Conservation (phyloP, 2,888 invertebrate genomes). For the Dryomyza anilis region DNA sequence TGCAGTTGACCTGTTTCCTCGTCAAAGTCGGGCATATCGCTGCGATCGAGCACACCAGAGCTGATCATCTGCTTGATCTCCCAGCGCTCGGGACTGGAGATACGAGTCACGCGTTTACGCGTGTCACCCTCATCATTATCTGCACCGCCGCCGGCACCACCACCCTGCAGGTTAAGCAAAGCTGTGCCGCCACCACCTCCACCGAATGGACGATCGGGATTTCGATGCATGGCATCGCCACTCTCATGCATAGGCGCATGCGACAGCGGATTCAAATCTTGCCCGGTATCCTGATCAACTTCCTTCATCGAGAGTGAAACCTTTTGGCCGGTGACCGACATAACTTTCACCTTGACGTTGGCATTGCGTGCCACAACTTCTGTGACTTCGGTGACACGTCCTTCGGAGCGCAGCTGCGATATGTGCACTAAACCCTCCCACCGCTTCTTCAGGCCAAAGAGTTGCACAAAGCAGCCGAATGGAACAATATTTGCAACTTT, state of each 20-base stretch:
- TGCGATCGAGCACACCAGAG: constrained; percentile 88
- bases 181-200: too few relatives aligned
- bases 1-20: constrained; percentile 90
- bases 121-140: constrained; percentile 83
- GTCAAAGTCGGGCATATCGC: constrained; percentile 96
- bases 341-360: constrained; percentile 88
- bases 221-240: constrained; percentile 68
- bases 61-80: constrained; percentile 97
- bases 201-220: constrained; percentile 87
- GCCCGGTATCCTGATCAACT: constrained; percentile 93
- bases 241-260: constrained; percentile 67
- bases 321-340: constrained; percentile 92
- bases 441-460: constrained; percentile 85
- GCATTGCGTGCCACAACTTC: constrained; percentile 92
- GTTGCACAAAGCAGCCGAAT: constrained; percentile 98
- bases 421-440: constrained; percentile 98
- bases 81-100: constrained; percentile 97
- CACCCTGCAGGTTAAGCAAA: constrained; percentile 63
- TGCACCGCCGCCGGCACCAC: constrained; percentile 55
- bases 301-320: constrained; percentile 97
- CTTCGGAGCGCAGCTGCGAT: constrained; percentile 90
- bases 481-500: constrained; percentile 94
- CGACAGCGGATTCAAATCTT: constrained; percentile 88
- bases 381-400: constrained; percentile 89
- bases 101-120: constrained; percentile 83